Percentiles rank a stretch among this genome's conserved stretches.
Evolutionary conservation across 2,888 invertebrate species (phyloP).

Genomic region (Philopedon plagiatum): DNA sequence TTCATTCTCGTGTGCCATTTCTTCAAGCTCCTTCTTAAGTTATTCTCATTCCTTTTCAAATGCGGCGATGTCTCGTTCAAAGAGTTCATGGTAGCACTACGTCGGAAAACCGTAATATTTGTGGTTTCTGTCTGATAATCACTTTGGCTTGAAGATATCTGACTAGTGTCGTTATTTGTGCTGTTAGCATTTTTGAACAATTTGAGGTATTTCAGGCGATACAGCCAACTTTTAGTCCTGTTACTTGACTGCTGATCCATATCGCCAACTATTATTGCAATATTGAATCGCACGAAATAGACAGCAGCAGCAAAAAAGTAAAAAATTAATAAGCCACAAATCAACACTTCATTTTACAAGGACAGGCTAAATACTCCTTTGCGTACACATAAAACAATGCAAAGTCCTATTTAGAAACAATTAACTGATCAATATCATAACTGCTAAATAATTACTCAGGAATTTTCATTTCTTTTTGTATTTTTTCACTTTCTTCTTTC

Average conservation of each 20-base stretch:
- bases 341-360: neutral
- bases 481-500: neutral
- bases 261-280: slow-evolving; percentile 35
- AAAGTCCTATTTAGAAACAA: neutral
- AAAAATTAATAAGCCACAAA: neutral
- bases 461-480: neutral
- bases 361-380: neutral
- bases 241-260: slow-evolving; percentile 40
- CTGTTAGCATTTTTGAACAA: slow-evolving; percentile 51
- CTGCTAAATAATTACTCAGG: neutral
- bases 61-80: slow-evolving; percentile 42
- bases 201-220: slow-evolving; percentile 55
- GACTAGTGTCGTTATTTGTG: slow-evolving; percentile 38
- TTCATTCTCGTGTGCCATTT: slow-evolving; percentile 61
- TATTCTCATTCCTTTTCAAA: slow-evolving; percentile 50
- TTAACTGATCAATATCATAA: neutral
- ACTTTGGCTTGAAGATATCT: slow-evolving; percentile 44
- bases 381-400: neutral
- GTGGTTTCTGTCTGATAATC: slow-evolving; percentile 12
- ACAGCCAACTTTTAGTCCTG: slow-evolving; percentile 56
- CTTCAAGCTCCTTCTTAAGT: slow-evolving; percentile 57
- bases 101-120: slow-evolving; percentile 40
- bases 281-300: neutral
- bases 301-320: neutral
- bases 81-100: slow-evolving; percentile 46